A percentile compares a stretch with the other conserved stretches of the same genome.
phyloP scores from a whole-genome alignment of 2,113 vertebrate species.

The Perccottus glenii region DNA sequence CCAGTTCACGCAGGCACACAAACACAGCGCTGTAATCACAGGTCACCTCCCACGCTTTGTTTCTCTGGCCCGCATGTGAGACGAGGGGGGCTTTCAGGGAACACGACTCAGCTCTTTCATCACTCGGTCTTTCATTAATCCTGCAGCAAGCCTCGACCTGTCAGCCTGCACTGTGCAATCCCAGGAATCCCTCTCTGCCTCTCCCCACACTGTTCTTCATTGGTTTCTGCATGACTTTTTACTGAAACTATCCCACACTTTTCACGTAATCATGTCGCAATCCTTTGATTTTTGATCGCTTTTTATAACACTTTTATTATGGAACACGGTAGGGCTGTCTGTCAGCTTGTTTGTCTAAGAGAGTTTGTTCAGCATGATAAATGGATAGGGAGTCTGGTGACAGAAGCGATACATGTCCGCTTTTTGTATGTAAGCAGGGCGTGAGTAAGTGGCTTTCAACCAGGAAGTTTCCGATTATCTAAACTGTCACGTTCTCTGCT shows the following conservation, averaged over 20 bases:
- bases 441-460: constrained; percentile 68
- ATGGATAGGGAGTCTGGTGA: constrained; percentile 59
- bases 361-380: constrained; percentile 40
- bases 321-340: constrained; percentile 18
- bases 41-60: constrained; percentile 57
- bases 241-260: not conserved
- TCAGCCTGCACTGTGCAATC: constrained; percentile 51
- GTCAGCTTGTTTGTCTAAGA: constrained; percentile 14
- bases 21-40: constrained; percentile 45
- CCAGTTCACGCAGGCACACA: constrained; percentile 1
- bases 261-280: not conserved
- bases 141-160: constrained; percentile 67
- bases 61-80: constrained; percentile 35
- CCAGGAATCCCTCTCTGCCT: constrained; percentile 60
- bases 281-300: not conserved
- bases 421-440: constrained; percentile 64
- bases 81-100: constrained; percentile 32
- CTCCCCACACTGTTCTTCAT: not conserved
- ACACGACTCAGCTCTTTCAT: constrained; percentile 52
- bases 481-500: constrained; percentile 20
- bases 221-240: not conserved
- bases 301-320: not conserved
- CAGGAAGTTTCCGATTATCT: constrained; percentile 66
- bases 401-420: constrained; percentile 44
- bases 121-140: constrained; percentile 53